Evolutionary conservation across 2,113 vertebrate genomes (phyloP), one percentile per base, ranked within the genome.

Genomic region (Psammodynastes pulverulentus): DNA sequence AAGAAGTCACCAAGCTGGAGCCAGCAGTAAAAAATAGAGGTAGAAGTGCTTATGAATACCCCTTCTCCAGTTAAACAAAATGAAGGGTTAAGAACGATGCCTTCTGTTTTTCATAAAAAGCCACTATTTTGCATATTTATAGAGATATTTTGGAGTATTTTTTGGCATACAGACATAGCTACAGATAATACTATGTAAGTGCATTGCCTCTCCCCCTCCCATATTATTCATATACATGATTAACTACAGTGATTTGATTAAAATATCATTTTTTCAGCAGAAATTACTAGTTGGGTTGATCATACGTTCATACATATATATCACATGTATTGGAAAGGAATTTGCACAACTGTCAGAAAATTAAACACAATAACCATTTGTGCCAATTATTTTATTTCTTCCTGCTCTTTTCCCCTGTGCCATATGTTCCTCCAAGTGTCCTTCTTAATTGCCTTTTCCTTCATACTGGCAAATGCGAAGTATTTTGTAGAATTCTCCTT

Each of bases 281-380:
- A 24, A n/a, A 7, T 94, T 94, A 84, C 39, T 79, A 79, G 3
- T 94, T 94, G 10, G 90, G 43, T 13, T 72, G 46, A 29, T 87
- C 39, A 21, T 51, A 79, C 17, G 13, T 29, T 49, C 21, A 79
- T 84, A 43, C 91, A 94, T 52, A 67, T 72, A 39, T 91, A 90
- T 94, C 45, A 46, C 93, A 43, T 24, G 12, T 91, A 34, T 95
- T 24, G 90, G 5, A 92, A 93, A 93, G 90, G 88, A 91, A 49
- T 29, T 92, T 93, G 86, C 91, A 62, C 48, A 92, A 95, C 87
- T 21, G 86, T 93, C 91, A 90, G 88, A 93, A 94, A 95, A 96
- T 87, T 93, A 94, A 96, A 95, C 92, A 95, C 67, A 96, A 94
- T 94, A 95, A 97, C 95, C 89, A 90, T 94, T 95, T 94, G n/a